phyloP scores from a whole-genome alignment of 2,797 vertebrate species.

The Enteromius paludinosus region DNA sequence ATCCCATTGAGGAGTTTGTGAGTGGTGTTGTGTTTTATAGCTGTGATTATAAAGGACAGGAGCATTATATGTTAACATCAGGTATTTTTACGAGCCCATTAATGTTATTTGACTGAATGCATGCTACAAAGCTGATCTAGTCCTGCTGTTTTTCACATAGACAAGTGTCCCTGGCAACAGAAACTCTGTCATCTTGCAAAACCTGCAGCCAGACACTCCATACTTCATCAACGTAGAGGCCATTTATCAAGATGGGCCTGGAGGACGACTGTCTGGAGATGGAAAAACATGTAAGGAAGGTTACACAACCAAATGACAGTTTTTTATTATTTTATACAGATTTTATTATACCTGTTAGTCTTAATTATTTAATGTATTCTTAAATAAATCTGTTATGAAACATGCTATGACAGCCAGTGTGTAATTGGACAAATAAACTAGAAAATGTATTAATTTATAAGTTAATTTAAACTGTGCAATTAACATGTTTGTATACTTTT shows the following conservation, averaged over 20 bases:
- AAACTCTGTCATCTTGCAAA: conserved; percentile 90
- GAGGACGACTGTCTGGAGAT: conserved; percentile 88
- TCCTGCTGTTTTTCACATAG: conserved; percentile 71
- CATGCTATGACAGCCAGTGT: too few species aligned
- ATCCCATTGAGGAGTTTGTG: conserved; percentile 95
- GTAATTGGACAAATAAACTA: too few species aligned
- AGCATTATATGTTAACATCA: neutral
- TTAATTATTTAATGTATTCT: too few species aligned
- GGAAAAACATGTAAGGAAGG: conserved; percentile 88
- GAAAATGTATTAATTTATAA: too few species aligned
- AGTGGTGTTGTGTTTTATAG: conserved; percentile 65
- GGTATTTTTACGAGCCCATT: neutral
- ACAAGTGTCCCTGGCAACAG: conserved; percentile 91
- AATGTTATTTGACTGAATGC: neutral
- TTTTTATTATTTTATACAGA: too few species aligned
- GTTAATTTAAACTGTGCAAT: too few species aligned
- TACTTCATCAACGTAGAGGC: conserved; percentile 94
- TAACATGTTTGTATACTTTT: too few species aligned
- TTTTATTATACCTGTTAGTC: too few species aligned
- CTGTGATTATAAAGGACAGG: neutral
- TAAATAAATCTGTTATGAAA: too few species aligned
- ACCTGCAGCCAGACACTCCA: conserved; percentile 90
- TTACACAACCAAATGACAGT: conserved; percentile 14
- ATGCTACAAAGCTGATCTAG: neutral
- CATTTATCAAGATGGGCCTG: conserved; percentile 90